These are phyloP conservation scores for Mola mola DNA, from an alignment of 2,113 vertebrate species.

Conservation along the genomic window DNA sequence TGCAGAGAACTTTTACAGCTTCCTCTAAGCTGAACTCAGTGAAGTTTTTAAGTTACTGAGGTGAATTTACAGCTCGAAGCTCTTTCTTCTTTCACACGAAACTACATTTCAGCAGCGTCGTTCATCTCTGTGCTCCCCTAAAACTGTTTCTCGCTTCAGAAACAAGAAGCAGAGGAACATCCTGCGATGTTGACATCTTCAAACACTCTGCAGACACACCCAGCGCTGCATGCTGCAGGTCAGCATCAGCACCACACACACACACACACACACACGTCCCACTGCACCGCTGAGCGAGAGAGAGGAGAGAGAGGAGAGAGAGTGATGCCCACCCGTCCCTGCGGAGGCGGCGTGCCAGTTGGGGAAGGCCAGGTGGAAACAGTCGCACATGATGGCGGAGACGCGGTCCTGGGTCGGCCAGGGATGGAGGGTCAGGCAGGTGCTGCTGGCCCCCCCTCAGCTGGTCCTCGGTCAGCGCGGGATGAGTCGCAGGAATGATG, in stretches of 20 bases:
- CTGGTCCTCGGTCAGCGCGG: constrained; percentile 43
- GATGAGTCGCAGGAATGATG: constrained; percentile 54
- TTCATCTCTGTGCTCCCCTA: constrained; percentile 4
- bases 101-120: constrained; percentile 10
- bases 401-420: constrained; percentile 19
- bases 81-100: constrained; percentile 5
- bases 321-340: constrained; percentile 91
- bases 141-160: constrained; percentile 31
- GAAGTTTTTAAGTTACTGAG: too few species aligned
- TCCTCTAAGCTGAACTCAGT: too few species aligned
- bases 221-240: constrained; percentile 73
- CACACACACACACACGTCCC: constrained; percentile 25
- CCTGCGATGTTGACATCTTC: constrained; percentile 56
- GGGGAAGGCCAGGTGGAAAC: constrained; percentile 97
- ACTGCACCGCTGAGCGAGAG: constrained; percentile 45
- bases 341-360: constrained; percentile 95
- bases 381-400: constrained; percentile 94
- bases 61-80: constrained; percentile 4
- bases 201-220: constrained; percentile 81
- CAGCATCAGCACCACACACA: constrained; percentile 63
- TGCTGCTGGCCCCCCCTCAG: constrained; percentile 11
- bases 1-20: too few species aligned
- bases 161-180: constrained; percentile 10
- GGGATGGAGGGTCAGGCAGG: constrained; percentile 25
- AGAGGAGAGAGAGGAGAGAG: constrained; percentile 37